These are phyloP conservation scores for Volucella zonaria DNA, from an alignment of 2,888 invertebrate genomes.

Conservation along the genomic window DNA sequence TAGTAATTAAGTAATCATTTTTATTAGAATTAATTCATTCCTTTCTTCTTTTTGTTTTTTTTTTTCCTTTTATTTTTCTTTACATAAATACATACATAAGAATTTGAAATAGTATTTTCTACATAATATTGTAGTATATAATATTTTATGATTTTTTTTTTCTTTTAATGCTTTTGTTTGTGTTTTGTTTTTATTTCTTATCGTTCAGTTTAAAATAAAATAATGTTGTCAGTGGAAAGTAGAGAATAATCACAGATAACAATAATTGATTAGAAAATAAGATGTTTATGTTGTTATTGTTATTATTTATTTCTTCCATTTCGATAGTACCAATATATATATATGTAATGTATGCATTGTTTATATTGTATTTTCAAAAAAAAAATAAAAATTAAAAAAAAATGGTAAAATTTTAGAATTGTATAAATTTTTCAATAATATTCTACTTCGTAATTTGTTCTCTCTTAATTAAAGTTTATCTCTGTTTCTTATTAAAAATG, in stretches of 20 bases:
- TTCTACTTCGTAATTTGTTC: slow-evolving; percentile 20
- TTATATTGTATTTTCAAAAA: background rate
- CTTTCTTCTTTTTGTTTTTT: slow-evolving; percentile 28
- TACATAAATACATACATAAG: slow-evolving; percentile 69
- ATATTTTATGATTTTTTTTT: slow-evolving; percentile 26
- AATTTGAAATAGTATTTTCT: slow-evolving; percentile 56
- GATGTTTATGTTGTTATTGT: slow-evolving; percentile 29
- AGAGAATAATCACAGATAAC: slow-evolving; percentile 70
- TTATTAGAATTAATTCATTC: slow-evolving; percentile 19
- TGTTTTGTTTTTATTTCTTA: slow-evolving; percentile 53
- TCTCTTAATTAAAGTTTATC: slow-evolving; percentile 18
- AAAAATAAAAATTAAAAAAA: slow-evolving; percentile 3
- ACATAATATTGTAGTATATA: slow-evolving; percentile 47
- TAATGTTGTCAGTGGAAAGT: slow-evolving; percentile 73
- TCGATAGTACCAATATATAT: slow-evolving; percentile 1
- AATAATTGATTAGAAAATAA: slow-evolving; percentile 54
- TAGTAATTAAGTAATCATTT: slow-evolving; percentile 65
- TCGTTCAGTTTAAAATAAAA: slow-evolving; percentile 30
- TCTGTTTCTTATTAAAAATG: slow-evolving; percentile 63
- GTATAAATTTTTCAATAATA: slow-evolving; percentile 4
- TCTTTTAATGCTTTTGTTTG: slow-evolving; percentile 29
- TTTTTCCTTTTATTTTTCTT: slow-evolving; percentile 24
- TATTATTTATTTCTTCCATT: slow-evolving; percentile 13
- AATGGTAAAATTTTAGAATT: background rate
- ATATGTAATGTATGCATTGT: background rate